Percentiles rank a stretch among this genome's conserved stretches.
Evolutionary conservation across 2,797 vertebrate genomes (phyloP).

Genomic region (Hoplostethus atlanticus): DNA sequence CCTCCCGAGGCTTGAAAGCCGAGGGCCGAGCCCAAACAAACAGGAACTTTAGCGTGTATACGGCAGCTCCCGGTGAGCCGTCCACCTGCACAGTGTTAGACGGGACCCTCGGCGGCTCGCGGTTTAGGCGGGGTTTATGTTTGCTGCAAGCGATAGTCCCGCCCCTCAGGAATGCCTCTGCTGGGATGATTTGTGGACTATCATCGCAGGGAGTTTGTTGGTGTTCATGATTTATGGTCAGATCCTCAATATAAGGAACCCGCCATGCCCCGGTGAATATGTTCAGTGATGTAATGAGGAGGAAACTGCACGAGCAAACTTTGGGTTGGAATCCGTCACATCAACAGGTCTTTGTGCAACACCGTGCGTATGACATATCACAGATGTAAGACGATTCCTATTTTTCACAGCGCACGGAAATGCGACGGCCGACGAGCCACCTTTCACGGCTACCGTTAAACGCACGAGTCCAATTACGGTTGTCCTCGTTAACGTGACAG

Average conservation of each 20-base stretch:
- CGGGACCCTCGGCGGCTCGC: conserved; percentile 31
- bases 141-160: conserved; percentile 19
- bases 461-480: conserved; percentile 73
- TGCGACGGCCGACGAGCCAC: conserved; percentile 56
- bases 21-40: conserved; percentile 91
- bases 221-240: neutral
- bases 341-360: conserved; percentile 5
- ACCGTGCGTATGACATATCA: neutral
- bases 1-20: conserved; percentile 82
- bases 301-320: neutral
- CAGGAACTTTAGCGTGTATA: conserved; percentile 73
- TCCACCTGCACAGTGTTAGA: conserved; percentile 92
- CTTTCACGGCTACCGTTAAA: conserved; percentile 76
- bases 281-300: neutral
- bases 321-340: neutral
- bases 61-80: conserved; percentile 74
- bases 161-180: neutral
- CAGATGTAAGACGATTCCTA: no score
- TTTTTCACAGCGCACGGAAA: conserved; percentile 20
- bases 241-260: conserved; percentile 6
- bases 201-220: neutral
- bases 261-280: neutral
- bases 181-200: conserved; percentile 2
- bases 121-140: conserved; percentile 37
- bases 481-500: conserved; percentile 84